Conservation (phyloP, 2,113 vertebrate species). For the Rhea pennata region DNA sequence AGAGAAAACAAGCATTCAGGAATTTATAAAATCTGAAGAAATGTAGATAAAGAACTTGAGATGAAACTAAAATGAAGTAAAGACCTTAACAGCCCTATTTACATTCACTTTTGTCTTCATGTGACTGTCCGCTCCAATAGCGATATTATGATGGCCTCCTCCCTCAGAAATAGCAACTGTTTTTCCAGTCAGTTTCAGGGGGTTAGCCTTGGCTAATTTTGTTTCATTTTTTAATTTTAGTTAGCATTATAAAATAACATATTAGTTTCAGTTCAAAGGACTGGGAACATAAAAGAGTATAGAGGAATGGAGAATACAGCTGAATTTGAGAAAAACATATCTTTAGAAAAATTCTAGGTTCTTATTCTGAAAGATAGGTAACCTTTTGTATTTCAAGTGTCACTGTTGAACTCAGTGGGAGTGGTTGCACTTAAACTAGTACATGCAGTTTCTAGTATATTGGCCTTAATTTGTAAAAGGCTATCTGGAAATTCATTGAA, state of each 20-base stretch:
- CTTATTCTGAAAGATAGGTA: background rate
- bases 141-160: background rate
- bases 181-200: background rate
- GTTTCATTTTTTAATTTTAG: background rate
- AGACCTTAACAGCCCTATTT: background rate
- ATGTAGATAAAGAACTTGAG: background rate
- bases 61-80: background rate
- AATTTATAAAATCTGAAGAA: background rate
- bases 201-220: background rate
- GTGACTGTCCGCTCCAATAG: background rate
- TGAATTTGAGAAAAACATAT: background rate
- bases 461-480: background rate
- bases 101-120: background rate
- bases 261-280: conserved; percentile 17
- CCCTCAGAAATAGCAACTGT: background rate
- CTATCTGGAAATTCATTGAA: background rate
- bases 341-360: background rate
- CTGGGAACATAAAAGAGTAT: background rate
- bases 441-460: background rate
- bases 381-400: background rate
- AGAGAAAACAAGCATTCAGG: background rate
- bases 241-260: background rate
- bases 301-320: background rate
- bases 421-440: background rate
- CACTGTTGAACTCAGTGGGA: background rate